Base-by-base conservation (phyloP, 2,888 invertebrate species). In the Hemaris fuciformis region DNA sequence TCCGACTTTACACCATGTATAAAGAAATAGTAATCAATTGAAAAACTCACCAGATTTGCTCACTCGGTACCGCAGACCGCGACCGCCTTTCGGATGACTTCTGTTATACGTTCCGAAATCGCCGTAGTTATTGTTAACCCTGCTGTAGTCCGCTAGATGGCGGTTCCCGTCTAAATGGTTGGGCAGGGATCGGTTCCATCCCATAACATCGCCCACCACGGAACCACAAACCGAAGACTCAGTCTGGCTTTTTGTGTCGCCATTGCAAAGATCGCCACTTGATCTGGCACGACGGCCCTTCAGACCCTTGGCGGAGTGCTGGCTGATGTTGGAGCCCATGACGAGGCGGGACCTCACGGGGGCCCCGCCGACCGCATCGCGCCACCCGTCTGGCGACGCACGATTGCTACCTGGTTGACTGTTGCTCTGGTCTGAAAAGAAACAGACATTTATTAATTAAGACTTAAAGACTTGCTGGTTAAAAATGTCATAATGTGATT, bases 261-360 rank as follows among this genome's bases (percentile, higher is more conserved):
- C 93, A 87, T 95, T 95, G 91, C 95, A 95, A 45, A 96, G 94
- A 84, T 96, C 96, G 46, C 96, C 96, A 73, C 95, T 95, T 66
- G 96, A 96, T 72, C 95, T 94, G 41, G 95, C 95, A 68, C 96
- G 90, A 65, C 96, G 93, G 66, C 96, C 96, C 63, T 95, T 94
- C 57, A 95, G 93, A 72, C 95, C 94, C 79, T 96, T 96, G 75
- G 94, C 94, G 78, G 95, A 95, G 85, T 95, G 95, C 68, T 96
- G 94, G 93, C 96, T 96, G 80, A 96, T 94, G 93, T 96, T 96
- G 66, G 96, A 95, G 83, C 96, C 96, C 96, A 96, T 96, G 77
- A 87, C 93, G 79, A 80, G 89, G 89, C 88, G 89, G 88, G 87
- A 88, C 88, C 89, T 89, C 82, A 91, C 66, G 80, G 75, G 83